Evolutionary conservation across 1,140 invertebrate genomes (phyloP), one percentile per base, ranked within the genome.

Genomic region (Brachionus manjavacas): DNA sequence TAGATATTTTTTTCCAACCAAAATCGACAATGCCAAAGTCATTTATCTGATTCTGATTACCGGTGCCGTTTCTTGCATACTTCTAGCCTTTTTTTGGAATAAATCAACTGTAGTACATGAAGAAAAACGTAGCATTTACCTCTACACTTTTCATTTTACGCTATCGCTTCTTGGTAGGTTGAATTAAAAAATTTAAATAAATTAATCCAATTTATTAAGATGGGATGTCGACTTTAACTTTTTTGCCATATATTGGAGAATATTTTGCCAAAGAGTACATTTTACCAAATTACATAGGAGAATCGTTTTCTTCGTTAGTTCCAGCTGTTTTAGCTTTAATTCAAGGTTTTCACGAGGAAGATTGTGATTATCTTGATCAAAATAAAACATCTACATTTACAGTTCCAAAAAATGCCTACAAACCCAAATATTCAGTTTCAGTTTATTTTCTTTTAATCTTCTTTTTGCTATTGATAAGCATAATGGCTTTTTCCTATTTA

Each of bases 261-360:
- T 23, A 81, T 41, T 81, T 43, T 81, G 31, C 79, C 8, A 81
- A 68, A 46, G 79, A 81, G 20, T 81, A 81, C 31, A 46, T 94
- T 80, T 91, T 91, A 2, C 92, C 92, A 0, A 93, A 92, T 86
- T 91, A 93, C 84, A 89, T 93, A 25, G 93, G 93, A 2, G 93
- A 93, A 89, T 95, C 95, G 0, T 89, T 98, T 0, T 96, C 95
- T 88, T 95, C 95, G 0, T 93, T 97, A 84, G 86, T 97, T 20
- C 95, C 96, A 4, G 95, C 94, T 87, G 89, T 95, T 0, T 91
- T 95, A 9, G 93, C 95, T 0, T 88, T 97, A n/a, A 87, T 88
- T 7, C 95, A 96, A 91, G 95, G 95, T 60, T 92, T 93, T 49
- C 39, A 46, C 35, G 31, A 81, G 14, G 72, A 76, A 25, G 43